Conservation (phyloP, 2,888 invertebrate genomes). For the Brenthis hecate region DNA sequence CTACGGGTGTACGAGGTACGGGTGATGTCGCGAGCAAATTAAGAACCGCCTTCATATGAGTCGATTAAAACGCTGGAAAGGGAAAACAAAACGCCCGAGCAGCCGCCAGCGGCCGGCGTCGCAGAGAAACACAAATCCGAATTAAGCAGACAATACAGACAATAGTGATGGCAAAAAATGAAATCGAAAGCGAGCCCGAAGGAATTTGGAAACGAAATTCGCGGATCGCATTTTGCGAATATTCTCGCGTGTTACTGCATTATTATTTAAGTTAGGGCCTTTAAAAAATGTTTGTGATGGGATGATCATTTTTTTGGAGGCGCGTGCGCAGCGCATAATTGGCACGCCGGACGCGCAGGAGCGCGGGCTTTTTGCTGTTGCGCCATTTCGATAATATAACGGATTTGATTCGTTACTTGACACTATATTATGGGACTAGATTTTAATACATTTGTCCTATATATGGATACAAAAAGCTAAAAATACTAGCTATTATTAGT, state of each 20-base stretch:
- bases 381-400: conserved; percentile 35
- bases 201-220: conserved; percentile 80
- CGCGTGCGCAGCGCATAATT: conserved; percentile 79
- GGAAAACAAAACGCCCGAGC: conserved; percentile 50
- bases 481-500: too few relatives aligned
- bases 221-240: conserved; percentile 80
- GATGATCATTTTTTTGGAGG: conserved; percentile 72
- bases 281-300: conserved; percentile 75
- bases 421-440: conserved; percentile 18
- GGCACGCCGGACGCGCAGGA: conserved; percentile 64
- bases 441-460: neutral
- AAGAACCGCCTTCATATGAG: conserved; percentile 52
- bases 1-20: conserved; percentile 19
- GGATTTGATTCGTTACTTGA: conserved; percentile 30
- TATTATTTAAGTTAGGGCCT: conserved; percentile 76
- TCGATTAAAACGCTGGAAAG: conserved; percentile 39
- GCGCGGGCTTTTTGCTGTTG: conserved; percentile 56
- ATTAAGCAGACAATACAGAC: conserved; percentile 75
- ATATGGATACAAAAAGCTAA: neutral
- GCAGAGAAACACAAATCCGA: conserved; percentile 58
- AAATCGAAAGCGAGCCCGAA: conserved; percentile 53
- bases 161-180: conserved; percentile 74
- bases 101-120: conserved; percentile 48
- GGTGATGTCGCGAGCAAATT: conserved; percentile 55
- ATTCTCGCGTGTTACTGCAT: conserved; percentile 82